A percentile compares a stretch with the other conserved stretches of the same genome.
Evolutionary conservation across 2,888 invertebrate species (phyloP).

Genomic region (Tipula confusa): DNA sequence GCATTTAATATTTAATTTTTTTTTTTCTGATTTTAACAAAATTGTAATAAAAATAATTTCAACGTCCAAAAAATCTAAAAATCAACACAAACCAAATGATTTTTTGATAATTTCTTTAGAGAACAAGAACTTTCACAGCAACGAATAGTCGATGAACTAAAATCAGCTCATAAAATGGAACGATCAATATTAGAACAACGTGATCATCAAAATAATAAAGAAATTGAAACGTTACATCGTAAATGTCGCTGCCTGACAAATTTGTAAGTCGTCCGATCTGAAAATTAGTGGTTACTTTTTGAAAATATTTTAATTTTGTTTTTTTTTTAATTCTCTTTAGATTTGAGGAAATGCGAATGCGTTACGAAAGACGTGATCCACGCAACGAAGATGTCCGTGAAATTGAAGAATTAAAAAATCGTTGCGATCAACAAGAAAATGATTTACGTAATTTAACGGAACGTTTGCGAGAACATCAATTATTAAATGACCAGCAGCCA

Average conservation of each 20-base stretch:
- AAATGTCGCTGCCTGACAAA: slow-evolving; percentile 57
- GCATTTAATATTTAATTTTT: slow-evolving; percentile 32
- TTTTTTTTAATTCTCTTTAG: slow-evolving; percentile 41
- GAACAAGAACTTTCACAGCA: slow-evolving; percentile 51
- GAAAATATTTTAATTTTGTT: neutral
- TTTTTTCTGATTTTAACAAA: slow-evolving; percentile 36
- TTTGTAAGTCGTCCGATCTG: slow-evolving; percentile 56
- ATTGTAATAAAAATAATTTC: slow-evolving; percentile 36
- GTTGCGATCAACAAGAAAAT: slow-evolving; percentile 57
- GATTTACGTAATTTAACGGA: slow-evolving; percentile 56
- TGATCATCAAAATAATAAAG: slow-evolving; percentile 53
- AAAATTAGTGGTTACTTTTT: slow-evolving; percentile 14
- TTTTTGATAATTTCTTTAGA: slow-evolving; percentile 42
- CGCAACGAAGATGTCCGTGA: slow-evolving; percentile 55
- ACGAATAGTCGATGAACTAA: slow-evolving; percentile 47
- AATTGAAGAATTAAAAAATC: slow-evolving; percentile 54
- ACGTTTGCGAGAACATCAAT: slow-evolving; percentile 55
- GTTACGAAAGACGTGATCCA: slow-evolving; percentile 56
- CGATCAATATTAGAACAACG: slow-evolving; percentile 48
- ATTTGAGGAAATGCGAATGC: slow-evolving; percentile 57
- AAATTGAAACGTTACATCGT: slow-evolving; percentile 55
- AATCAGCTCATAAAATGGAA: slow-evolving; percentile 48
- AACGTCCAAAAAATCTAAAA: slow-evolving; percentile 32
- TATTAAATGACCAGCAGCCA: slow-evolving; percentile 42
- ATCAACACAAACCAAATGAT: neutral